Percentiles rank a stretch among this genome's conserved stretches.
Evolutionary conservation across 1,140 invertebrate genomes (phyloP).

Genomic region (Kradibia gibbosae): DNA sequence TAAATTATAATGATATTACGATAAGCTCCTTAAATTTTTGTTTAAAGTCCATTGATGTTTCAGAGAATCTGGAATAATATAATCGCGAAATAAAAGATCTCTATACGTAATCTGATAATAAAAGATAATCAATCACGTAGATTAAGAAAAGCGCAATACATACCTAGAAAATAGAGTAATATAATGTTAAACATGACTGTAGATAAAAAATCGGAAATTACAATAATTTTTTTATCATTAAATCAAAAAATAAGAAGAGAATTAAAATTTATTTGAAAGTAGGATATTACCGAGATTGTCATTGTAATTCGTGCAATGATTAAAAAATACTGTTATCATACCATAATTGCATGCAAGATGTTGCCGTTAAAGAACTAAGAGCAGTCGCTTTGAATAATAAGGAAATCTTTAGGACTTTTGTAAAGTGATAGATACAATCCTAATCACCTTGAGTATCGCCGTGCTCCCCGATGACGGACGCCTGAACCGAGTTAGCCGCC

Average conservation of each 20-base stretch:
- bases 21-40: too few relatives aligned
- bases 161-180: neutral
- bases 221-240: neutral
- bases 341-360: too few relatives aligned
- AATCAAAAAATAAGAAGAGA: neutral
- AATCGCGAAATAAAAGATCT: neutral
- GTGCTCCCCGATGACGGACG: constrained; percentile 78
- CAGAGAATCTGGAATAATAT: neutral
- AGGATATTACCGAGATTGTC: too few relatives aligned
- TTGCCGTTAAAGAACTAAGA: neutral
- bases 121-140: neutral
- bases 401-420: neutral
- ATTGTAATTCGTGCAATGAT: neutral
- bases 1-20: too few relatives aligned
- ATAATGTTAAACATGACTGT: neutral
- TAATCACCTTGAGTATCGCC: constrained; percentile 76
- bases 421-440: neutral
- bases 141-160: neutral
- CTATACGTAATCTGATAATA: neutral
- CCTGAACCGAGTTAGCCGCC: constrained; percentile 74
- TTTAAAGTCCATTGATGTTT: too few relatives aligned
- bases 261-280: neutral
- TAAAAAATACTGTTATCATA: neutral
- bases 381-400: too few relatives aligned
- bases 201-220: neutral